Percentiles rank a stretch among this genome's conserved stretches.
Conservation (phyloP, 2,797 vertebrate species). For the Arrhamphus sclerolepis region DNA sequence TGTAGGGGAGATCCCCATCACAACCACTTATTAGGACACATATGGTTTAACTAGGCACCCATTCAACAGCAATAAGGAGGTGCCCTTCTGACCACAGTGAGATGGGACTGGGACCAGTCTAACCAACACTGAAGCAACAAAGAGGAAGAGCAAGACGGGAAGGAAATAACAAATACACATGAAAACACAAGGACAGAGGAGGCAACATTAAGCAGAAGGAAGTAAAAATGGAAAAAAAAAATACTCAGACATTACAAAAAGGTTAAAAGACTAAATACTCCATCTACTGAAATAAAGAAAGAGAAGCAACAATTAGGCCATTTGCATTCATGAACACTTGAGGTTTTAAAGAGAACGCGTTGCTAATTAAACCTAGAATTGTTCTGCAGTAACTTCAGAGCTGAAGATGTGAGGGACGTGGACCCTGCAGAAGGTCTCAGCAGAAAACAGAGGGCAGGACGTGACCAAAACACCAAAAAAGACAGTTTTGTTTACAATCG, state of each 20-base stretch:
- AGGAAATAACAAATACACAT: conserved; percentile 67
- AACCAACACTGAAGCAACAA: conserved; percentile 49
- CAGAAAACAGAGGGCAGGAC: neutral
- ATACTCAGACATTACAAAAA: neutral
- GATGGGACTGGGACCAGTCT: conserved; percentile 67
- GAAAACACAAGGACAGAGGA: conserved; percentile 21
- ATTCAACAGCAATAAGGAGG: conserved; percentile 68
- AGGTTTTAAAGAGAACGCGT: neutral
- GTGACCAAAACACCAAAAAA: no score
- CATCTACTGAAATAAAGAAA: neutral
- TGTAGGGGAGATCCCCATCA: conserved; percentile 73
- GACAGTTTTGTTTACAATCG: no score
- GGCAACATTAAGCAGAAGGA: conserved; percentile 6
- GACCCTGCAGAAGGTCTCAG: neutral
- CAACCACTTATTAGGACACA: conserved; percentile 77
- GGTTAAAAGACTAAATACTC: no score
- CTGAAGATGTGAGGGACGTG: neutral
- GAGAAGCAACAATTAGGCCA: no score
- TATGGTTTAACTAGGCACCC: conserved; percentile 70
- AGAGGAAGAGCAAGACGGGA: conserved; percentile 47
- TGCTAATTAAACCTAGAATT: neutral
- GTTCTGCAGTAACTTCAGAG: neutral
- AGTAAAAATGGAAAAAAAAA: conserved; percentile 1
- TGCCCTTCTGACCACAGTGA: conserved; percentile 68
- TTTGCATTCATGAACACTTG: neutral